Conservation (phyloP, 2,113 vertebrate genomes). For the Hepsetus odoe region DNA sequence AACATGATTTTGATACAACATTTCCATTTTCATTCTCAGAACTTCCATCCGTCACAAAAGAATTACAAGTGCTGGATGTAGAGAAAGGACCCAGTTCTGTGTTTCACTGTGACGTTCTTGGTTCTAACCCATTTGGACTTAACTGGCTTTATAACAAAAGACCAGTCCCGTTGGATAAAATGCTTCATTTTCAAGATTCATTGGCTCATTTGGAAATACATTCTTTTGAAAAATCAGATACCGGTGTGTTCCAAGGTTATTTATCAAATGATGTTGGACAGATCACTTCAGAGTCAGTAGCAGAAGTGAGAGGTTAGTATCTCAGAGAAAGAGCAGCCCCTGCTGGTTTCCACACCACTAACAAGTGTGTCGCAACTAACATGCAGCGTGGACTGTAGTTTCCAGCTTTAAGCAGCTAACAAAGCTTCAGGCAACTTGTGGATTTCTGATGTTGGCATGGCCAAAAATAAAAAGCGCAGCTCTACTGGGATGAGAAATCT, state of each 20-base stretch:
- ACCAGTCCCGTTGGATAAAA: slow-evolving; percentile 85
- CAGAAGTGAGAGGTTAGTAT: slow-evolving; percentile 90
- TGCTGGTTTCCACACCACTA: slow-evolving; percentile 37
- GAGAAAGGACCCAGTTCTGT: slow-evolving; percentile 83
- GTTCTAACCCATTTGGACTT: slow-evolving; percentile 88
- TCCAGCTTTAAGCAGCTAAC: slow-evolving; percentile 45
- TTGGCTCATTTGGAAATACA: slow-evolving; percentile 84
- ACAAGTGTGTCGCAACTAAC: slow-evolving; percentile 50
- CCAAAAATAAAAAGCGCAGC: background rate
- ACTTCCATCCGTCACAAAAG: slow-evolving; percentile 84
- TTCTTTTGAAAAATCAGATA: slow-evolving; percentile 88
- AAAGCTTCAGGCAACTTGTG: slow-evolving; percentile 25
- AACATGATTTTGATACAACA: slow-evolving; percentile 31
- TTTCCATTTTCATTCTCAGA: slow-evolving; percentile 77
- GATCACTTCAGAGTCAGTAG: slow-evolving; percentile 79
- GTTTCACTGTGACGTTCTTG: slow-evolving; percentile 87
- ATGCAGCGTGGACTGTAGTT: slow-evolving; percentile 26
- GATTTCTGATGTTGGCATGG: slow-evolving; percentile 30
- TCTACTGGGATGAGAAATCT: slow-evolving; percentile 24
- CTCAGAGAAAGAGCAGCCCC: slow-evolving; percentile 9
- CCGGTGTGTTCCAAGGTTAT: slow-evolving; percentile 88
- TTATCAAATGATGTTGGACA: slow-evolving; percentile 91
- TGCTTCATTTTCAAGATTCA: slow-evolving; percentile 83
- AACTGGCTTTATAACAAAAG: slow-evolving; percentile 91
- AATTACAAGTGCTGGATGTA: slow-evolving; percentile 81